Percentiles rank a stretch among this genome's conserved stretches.
Conservation (phyloP, 2,888 invertebrate genomes). For the Argyresthia albistria region DNA sequence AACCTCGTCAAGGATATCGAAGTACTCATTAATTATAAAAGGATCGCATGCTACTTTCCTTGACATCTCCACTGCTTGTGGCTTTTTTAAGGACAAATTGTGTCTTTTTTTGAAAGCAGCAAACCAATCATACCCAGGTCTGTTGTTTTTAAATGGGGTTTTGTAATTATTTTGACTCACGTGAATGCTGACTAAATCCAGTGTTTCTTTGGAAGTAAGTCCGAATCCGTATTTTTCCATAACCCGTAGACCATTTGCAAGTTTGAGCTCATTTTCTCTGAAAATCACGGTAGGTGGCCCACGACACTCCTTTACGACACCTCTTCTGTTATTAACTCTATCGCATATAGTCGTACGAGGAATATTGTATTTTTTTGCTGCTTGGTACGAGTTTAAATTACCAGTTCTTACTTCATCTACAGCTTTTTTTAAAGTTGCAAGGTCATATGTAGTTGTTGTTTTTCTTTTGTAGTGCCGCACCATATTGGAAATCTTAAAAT, state of each 20-base stretch:
- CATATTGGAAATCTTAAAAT: too few species aligned
- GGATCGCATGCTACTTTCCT: conserved; percentile 18
- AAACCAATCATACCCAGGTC: conserved; percentile 21
- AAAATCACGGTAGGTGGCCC: conserved; percentile 18
- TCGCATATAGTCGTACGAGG: conserved; percentile 8
- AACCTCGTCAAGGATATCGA: conserved; percentile 14
- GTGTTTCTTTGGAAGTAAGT: conserved; percentile 19
- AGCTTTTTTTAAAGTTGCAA: conserved; percentile 7
- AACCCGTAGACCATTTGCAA: conserved; percentile 14
- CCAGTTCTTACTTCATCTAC: conserved; percentile 11
- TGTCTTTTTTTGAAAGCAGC: conserved; percentile 14
- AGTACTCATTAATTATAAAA: conserved; percentile 16
- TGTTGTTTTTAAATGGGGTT: conserved; percentile 19
- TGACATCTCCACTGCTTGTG: conserved; percentile 17
- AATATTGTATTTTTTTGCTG: conserved; percentile 13
- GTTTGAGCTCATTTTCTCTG: conserved; percentile 14
- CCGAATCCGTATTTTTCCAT: conserved; percentile 25
- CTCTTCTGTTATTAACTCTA: conserved; percentile 14
- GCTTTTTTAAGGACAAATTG: conserved; percentile 18
- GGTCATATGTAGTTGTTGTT: too few species aligned
- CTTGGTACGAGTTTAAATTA: conserved; percentile 9
- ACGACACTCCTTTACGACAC: conserved; percentile 9
- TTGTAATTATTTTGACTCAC: conserved; percentile 16
- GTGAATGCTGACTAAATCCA: conserved; percentile 15
- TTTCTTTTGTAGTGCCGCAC: too few species aligned